A percentile compares a stretch with the other conserved stretches of the same genome.
phyloP scores from a whole-genome alignment of 2,113 vertebrate species.

The Phalacrocorax carbo region DNA sequence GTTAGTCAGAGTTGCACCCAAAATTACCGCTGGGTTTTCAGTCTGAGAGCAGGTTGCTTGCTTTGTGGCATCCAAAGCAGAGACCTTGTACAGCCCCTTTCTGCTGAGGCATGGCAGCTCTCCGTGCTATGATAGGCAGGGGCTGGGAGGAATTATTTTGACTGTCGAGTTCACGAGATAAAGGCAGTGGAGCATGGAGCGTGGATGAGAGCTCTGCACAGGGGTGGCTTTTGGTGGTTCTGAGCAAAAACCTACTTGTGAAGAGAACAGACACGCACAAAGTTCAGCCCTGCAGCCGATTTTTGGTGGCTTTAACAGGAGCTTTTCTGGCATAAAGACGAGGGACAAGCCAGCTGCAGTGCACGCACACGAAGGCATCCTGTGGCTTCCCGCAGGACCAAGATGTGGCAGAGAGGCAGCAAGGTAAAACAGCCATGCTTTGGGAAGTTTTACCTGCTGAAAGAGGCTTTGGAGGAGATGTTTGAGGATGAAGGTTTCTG shows the following conservation, averaged over 20 bases:
- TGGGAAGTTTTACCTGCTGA: neutral
- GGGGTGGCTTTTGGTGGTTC: conserved; percentile 9
- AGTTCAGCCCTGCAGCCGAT: neutral
- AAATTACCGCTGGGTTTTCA: neutral
- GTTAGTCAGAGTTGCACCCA: neutral
- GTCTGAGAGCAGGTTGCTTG: neutral
- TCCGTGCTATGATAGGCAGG: neutral
- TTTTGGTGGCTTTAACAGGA: neutral
- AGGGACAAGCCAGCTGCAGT: neutral
- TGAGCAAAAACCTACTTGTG: neutral
- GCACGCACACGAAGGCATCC: neutral
- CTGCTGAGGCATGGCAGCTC: neutral
- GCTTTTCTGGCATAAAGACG: neutral
- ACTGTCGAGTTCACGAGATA: neutral
- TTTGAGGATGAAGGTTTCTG: neutral
- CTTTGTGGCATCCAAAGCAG: neutral
- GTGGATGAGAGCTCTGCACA: neutral
- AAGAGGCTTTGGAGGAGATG: neutral
- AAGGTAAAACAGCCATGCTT: neutral
- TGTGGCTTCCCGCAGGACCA: neutral
- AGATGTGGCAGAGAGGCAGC: neutral
- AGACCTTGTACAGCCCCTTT: neutral
- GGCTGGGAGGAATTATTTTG: neutral
- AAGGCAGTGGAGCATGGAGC: neutral
- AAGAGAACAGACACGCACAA: neutral